Evolutionary conservation across 2,888 invertebrate genomes (phyloP).

Genomic region (Cheilosia vulpina): DNA sequence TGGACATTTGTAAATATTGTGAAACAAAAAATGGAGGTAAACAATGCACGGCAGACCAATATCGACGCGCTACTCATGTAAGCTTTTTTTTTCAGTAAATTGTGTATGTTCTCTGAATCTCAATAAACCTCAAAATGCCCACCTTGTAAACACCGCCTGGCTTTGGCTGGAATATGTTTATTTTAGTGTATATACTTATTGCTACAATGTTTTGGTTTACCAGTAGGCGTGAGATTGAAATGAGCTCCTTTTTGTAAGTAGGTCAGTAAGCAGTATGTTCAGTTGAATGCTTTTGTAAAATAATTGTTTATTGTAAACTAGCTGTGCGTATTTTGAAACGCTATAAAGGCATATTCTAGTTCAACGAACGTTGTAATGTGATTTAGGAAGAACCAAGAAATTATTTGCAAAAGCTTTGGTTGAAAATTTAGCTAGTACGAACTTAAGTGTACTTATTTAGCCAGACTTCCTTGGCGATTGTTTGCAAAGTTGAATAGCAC

Average conservation of each 20-base stretch:
- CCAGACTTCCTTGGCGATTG: too few species aligned
- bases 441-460: too few species aligned
- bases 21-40: background rate
- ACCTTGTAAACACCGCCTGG: background rate
- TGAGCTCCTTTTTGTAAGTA: background rate
- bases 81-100: background rate
- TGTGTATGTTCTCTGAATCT: background rate
- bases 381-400: too few species aligned
- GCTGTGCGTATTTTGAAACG: too few species aligned
- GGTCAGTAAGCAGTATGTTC: background rate
- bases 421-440: too few species aligned
- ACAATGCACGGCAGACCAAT: background rate
- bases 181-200: background rate
- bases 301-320: too few species aligned
- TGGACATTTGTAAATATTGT: background rate
- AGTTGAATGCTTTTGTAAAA: background rate
- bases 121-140: constrained; percentile 11
- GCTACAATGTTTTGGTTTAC: constrained; percentile 14
- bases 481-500: too few species aligned
- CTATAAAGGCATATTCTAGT: too few species aligned
- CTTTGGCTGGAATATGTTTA: constrained; percentile 4
- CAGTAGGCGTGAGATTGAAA: constrained; percentile 10
- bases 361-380: too few species aligned
- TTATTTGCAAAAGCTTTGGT: too few species aligned
- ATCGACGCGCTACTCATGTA: background rate